A percentile compares a stretch with the other conserved stretches of the same genome.
These are phyloP conservation scores for Unio delphinus DNA, from an alignment of 2,888 invertebrate genomes.

Conservation along the genomic window DNA sequence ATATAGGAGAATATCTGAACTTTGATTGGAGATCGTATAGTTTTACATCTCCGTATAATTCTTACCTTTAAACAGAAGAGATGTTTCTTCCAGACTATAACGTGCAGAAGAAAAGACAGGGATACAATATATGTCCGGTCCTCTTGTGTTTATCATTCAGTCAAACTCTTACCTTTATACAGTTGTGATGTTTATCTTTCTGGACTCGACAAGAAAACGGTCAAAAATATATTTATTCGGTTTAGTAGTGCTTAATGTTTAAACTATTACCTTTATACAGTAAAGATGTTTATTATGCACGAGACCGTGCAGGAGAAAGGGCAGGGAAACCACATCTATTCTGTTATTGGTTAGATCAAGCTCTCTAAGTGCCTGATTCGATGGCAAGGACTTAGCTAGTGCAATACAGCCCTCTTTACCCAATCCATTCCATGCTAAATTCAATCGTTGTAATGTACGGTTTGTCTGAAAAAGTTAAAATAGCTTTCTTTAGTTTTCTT, in stretches of 20 bases:
- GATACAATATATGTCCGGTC: constrained; percentile 52
- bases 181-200: too few relatives aligned
- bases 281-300: constrained; percentile 41
- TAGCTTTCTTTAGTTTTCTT: too few relatives aligned
- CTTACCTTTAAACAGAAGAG: constrained; percentile 40
- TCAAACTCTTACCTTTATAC: too few relatives aligned
- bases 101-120: constrained; percentile 47
- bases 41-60: neutral
- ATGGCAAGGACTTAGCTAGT: constrained; percentile 41
- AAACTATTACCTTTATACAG: constrained; percentile 35
- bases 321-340: constrained; percentile 49
- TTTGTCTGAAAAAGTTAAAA: constrained; percentile 35
- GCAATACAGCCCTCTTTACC: constrained; percentile 58
- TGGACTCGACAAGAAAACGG: constrained; percentile 23
- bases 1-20: too few relatives aligned
- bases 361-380: constrained; percentile 44
- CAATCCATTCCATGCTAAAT: constrained; percentile 60
- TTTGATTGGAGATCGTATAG: too few relatives aligned
- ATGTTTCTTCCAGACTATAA: constrained; percentile 42
- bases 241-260: too few relatives aligned
- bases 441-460: constrained; percentile 37
- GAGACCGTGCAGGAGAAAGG: constrained; percentile 49
- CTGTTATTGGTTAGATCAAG: constrained; percentile 58
- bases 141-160: too few relatives aligned
- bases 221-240: constrained; percentile 25